Evolutionary conservation across 2,888 invertebrate genomes (phyloP), one percentile per base, ranked within the genome.

Genomic region (Polymixis flavicincta): DNA sequence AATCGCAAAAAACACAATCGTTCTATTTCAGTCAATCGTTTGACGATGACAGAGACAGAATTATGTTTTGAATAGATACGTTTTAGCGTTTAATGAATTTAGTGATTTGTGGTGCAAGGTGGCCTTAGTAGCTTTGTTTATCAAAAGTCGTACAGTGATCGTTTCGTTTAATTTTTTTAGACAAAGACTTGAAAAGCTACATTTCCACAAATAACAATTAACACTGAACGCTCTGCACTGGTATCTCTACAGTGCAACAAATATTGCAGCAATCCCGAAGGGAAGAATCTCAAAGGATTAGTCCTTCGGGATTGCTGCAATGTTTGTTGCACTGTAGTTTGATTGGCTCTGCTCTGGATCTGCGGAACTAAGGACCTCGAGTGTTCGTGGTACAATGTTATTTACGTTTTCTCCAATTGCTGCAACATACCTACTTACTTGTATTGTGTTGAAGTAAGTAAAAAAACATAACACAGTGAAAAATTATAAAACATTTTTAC

Each of bases 281-380:
- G 42, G 11, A 45, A 45, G 11, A 45, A 45, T 13, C 42, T 11
- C 42, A 11, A 11, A 45, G 13, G 42, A 45, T 11, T 11, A 1
- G 11, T 42, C 82, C 63, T 48, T 52, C 7, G 68, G 82, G 69
- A 52, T 68, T 22, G 45, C 22, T 71, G 71, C 83, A 71, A 52
- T 82, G 57, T 82, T 76, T 67, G 71, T 68, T 60, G 55, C 67
- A 68, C n/a, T 52, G 8, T 45, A 32, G 76, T 64, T 81, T 76
- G 76, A 75, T 67, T 67, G 28, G 65, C 17, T 77, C 45, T n/a
- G 45, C 2, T 72, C 32, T 19, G 28, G 14, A 59, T 60, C 54
- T 55, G 42, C 4, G 59, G 67, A 50, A 64, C 42, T 45, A 13
- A 54, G 42, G 32, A 28, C 32, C 78, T 64, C 25, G 14, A 14